Evolutionary conservation across 2,888 invertebrate species (phyloP).

Genomic region (Caenorhabditis sp.): DNA sequence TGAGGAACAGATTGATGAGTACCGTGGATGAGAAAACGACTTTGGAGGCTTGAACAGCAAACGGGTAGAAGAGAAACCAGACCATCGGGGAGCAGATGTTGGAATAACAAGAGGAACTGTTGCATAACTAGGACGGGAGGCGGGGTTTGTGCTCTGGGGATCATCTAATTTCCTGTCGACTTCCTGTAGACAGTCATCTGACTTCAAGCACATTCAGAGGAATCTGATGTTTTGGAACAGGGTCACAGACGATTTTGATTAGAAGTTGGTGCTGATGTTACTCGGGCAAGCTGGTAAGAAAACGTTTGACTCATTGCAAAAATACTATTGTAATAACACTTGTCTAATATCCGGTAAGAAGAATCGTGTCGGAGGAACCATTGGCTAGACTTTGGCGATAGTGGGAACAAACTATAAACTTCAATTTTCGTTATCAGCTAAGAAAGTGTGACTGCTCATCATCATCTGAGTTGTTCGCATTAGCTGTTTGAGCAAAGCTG

Average conservation of each 20-base stretch:
- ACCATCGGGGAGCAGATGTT: conserved; percentile 1
- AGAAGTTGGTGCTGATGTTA: neutral
- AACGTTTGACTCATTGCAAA: neutral
- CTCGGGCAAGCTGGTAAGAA: neutral
- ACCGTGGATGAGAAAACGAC: conserved; percentile 27
- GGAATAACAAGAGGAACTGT: too few species aligned
- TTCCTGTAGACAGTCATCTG: neutral
- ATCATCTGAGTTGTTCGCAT: too few species aligned
- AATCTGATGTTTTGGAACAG: too few species aligned
- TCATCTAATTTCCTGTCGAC: conserved; percentile 5
- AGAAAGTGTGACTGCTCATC: too few species aligned
- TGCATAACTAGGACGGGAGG: neutral
- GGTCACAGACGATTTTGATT: too few species aligned
- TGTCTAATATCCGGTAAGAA: conserved; percentile 7
- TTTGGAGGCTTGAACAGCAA: conserved; percentile 37
- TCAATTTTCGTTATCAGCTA: too few species aligned
- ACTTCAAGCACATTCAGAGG: neutral
- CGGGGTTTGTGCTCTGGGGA: neutral
- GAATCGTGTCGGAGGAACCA: neutral
- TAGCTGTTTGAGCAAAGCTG: too few species aligned
- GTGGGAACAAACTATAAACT: too few species aligned
- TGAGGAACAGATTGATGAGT: conserved; percentile 23
- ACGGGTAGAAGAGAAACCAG: conserved; percentile 38
- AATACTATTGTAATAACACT: too few species aligned
- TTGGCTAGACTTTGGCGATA: neutral